Base-by-base conservation (phyloP, 1,140 invertebrate genomes). In the Mycetomoellerius zeteki region DNA sequence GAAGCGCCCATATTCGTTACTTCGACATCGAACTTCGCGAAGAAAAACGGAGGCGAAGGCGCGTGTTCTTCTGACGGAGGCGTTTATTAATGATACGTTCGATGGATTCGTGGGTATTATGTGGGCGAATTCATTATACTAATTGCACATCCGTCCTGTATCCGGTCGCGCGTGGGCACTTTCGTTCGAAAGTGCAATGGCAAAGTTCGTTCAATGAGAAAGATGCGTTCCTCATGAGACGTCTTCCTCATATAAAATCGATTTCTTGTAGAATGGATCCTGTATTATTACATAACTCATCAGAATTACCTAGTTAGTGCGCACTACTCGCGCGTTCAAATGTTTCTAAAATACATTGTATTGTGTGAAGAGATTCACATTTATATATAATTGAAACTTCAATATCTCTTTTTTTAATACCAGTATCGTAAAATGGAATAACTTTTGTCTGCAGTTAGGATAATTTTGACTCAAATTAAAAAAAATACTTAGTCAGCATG, bases 71-170 rank as follows among this genome's bases (percentile, higher is more conserved):
- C 19, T 14, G 27, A 77, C 24, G n/a, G n/a, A 71, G 60, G 64
- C 64, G 30, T 69, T 81, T 81, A 81, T 69, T 69, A 69, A 81
- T 71, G 77, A 43, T 37, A 71, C 33, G 30, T 81, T 81, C 77
- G 33, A 50, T 16, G 21, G 30, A 80, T 69, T n/a, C n/a, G 30
- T 69, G 47, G 33, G 65, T 58, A 71, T n/a, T 14, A 6, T 12
- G 77, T 81, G 27, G 76, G 76, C 76, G 64, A 56, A 65, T 14
- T 81, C 33, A 81, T 81, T 71, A 81, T 81, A 19, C 33, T 81
- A 81, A 81, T 80, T 69, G 64, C 30, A 69, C 50, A 54, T 71
- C 21, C 16, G 14, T 33, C 16, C 50, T 56, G 0, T 33, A 81
- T 81, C 5, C 8, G 50, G 24, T 8, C 50, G 50, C 33, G 64